Evolutionary conservation across 1,140 invertebrate genomes (phyloP), one percentile per base, ranked within the genome.

Genomic region (Lordiphosa collinella): DNA sequence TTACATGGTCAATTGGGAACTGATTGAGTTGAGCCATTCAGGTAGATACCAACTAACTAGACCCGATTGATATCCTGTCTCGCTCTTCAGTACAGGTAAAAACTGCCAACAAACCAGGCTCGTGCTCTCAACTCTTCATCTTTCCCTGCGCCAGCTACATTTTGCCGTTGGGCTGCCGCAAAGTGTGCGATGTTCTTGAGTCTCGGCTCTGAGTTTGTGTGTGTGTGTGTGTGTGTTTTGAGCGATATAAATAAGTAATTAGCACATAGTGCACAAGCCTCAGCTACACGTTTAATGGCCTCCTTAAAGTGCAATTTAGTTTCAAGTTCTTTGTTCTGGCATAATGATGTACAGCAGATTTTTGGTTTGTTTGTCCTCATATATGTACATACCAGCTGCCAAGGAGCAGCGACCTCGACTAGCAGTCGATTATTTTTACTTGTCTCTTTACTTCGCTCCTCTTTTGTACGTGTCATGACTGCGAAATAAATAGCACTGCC

Each of bases 171-270:
- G 48, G 31, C 13, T 10, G 48, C 34, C 34, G 48, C 34, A 35
- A 48, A 48, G 46, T 36, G 37, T 36, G 48, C 48, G 25, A 50
- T 11, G 60, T 32, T 43, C 25, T 29, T 6, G 25, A 29, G 13
- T 31, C 16, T 18, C n/a, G 25, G 38, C 14, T 44, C 48, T 53
- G 18, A 22, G 18, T 22, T 5, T 6, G 5, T 29, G 25, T 29
- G 5, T 29, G 25, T 29, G 25, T 43, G 62, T 35, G 12, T 34
- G 35, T 67, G 63, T 59, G 40, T 54, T 68, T 35, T 68, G 58
- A 62, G 65, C 57, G 32, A 51, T 61, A 70, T 70, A 70, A 69
- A 70, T 70, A 70, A 70, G 66, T 70, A 70, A 70, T 70, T 70
- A 70, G 66, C 58, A 56, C 65, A 69, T 68, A 60, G 65, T 61